Conservation (phyloP, 2,888 invertebrate species). For the Sphaeridia pumilis region DNA sequence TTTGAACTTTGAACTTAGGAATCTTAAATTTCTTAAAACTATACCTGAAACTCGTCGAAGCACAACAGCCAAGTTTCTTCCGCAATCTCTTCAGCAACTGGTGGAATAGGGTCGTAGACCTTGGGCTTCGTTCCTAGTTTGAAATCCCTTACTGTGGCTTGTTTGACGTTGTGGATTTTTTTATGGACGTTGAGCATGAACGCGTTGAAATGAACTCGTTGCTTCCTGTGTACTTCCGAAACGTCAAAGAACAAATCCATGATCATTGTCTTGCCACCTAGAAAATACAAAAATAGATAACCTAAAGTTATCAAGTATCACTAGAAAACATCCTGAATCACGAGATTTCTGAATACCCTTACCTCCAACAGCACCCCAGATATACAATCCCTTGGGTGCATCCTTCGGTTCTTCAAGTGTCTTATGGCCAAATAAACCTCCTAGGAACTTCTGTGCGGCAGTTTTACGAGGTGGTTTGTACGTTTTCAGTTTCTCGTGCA, state of each 20-base stretch:
- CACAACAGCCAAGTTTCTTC: conserved; percentile 84
- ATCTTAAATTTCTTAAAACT: background rate
- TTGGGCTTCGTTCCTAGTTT: conserved; percentile 46
- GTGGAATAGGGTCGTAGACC: conserved; percentile 86
- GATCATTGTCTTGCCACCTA: conserved; percentile 93
- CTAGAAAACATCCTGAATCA: background rate
- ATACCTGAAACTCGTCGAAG: conserved; percentile 95
- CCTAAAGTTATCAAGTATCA: background rate
- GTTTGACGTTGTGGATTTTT: conserved; percentile 75
- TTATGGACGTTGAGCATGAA: conserved; percentile 95
- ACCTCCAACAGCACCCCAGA: conserved; percentile 56
- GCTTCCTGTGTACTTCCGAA: conserved; percentile 46
- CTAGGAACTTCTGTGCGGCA: conserved; percentile 41
- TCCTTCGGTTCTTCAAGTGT: conserved; percentile 30
- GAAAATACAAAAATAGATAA: background rate
- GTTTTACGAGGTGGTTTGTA: conserved; percentile 46
- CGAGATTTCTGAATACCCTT: background rate
- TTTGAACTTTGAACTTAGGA: background rate
- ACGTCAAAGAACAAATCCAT: conserved; percentile 95
- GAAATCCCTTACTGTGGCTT: conserved; percentile 44
- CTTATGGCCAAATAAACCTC: conserved; percentile 16
- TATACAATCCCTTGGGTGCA: conserved; percentile 68
- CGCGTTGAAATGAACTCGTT: conserved; percentile 85
- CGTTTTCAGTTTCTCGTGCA: conserved; percentile 52
- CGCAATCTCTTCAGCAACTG: conserved; percentile 77